Evolutionary conservation across 2,797 vertebrate species (phyloP), one percentile per base, ranked within the genome.

Genomic region (Sebastes baramenuke): DNA sequence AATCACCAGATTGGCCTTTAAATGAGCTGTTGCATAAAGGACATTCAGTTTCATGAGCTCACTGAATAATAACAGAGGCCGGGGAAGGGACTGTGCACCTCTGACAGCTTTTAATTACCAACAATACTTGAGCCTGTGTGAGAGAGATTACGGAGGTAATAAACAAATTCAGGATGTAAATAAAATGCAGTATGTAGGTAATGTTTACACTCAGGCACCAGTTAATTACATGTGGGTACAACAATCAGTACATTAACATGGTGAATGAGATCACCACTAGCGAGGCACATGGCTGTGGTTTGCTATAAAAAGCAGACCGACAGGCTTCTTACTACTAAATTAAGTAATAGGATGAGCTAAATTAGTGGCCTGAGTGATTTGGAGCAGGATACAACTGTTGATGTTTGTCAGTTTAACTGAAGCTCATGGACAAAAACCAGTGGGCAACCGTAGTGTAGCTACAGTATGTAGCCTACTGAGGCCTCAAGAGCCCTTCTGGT

Each of bases 11-110:
- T 61, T 80, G 81, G 61, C 83, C 88, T 93, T 93, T 90, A 88
- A 88, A 91, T 84, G 80, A 87, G 82, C 81, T 75, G 77, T 84
- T 88, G 80, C 76, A 87, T 83, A 88, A 93, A 94, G 87, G 87
- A 93, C 90, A 87, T 87, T 87, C 79, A 75, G 73, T 88, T 88
- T 90, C 72, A 84, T 85, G 80, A 79, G 82, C 83, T 80, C 79
- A 38, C 49, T 62, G 85, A 82, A 82, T 82, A 85, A 84, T 83
- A 82, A 74, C 59, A 79, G 73, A 74, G 70, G 66, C 59, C 29
- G 36, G 61, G 61, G 16, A 77, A 80, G 77, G 70, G 65, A 73
- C 59, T 42, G 36, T 61, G 75, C 62, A 66, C 81, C 67, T 79
- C 75, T 46, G 64, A 82, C 72, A 79, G 54, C 24, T 2, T 84